phyloP scores from a whole-genome alignment of 30 jellyfish, hydroid and myxozoan genomes.

The Catostylus mosaicus region DNA sequence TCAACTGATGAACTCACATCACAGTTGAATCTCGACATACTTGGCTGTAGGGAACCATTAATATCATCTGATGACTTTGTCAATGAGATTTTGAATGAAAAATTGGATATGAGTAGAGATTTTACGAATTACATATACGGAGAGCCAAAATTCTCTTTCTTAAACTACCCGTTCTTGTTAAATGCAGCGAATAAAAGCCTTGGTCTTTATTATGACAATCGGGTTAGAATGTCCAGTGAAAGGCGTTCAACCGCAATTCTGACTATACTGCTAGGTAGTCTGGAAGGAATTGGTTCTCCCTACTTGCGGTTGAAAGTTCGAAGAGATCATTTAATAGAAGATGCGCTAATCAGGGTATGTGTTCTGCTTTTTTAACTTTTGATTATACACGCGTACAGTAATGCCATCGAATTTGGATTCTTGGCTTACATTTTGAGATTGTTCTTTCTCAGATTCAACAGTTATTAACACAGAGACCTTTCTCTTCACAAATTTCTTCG shows the following conservation, averaged over 20 bases:
- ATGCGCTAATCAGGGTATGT: conserved; percentile 88
- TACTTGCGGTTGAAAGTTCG: conserved; percentile 74
- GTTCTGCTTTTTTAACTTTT: neutral
- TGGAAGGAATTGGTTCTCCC: conserved; percentile 64
- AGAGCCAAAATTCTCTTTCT: conserved; percentile 75
- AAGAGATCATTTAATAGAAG: conserved; percentile 86
- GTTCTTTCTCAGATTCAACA: no score
- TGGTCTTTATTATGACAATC: conserved; percentile 86
- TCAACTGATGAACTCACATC: conserved; percentile 49
- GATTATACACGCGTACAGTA: no score
- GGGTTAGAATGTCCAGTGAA: conserved; percentile 88
- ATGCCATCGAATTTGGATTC: no score
- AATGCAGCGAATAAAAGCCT: conserved; percentile 82
- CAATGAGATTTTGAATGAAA: conserved; percentile 76
- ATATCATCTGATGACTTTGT: conserved; percentile 72
- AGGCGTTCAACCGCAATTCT: conserved; percentile 62
- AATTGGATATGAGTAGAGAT: conserved; percentile 89
- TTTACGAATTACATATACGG: conserved; percentile 70
- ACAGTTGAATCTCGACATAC: conserved; percentile 27
- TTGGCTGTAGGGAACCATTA: conserved; percentile 68
- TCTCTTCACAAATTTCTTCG: no score
- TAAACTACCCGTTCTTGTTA: conserved; percentile 73
- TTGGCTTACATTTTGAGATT: no score
- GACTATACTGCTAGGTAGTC: conserved; percentile 60
- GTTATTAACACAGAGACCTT: no score